These are phyloP conservation scores for Parnassius mnemosyne DNA, from an alignment of 2,888 invertebrate species.

Conservation along the genomic window DNA sequence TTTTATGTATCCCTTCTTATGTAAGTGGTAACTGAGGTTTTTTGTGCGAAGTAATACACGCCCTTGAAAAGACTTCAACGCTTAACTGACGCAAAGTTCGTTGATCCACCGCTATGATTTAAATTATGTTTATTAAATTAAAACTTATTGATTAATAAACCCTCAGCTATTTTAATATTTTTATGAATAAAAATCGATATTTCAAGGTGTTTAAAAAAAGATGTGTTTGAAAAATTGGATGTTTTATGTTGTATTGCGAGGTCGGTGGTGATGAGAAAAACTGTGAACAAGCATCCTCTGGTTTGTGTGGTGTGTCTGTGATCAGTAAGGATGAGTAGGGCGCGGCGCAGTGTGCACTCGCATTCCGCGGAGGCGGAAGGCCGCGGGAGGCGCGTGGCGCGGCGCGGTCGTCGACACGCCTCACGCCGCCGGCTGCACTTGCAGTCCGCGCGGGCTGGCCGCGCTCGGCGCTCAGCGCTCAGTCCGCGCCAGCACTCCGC, in stretches of 20 bases:
- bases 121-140: conserved; percentile 18
- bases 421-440: conserved; percentile 50
- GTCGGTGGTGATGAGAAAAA: too few species aligned
- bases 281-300: too few species aligned
- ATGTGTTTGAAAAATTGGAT: too few species aligned
- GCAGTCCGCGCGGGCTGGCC: conserved; percentile 40
- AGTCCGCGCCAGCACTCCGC: conserved; percentile 67
- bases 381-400: conserved; percentile 33
- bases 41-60: conserved; percentile 57
- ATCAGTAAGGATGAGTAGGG: conserved; percentile 17
- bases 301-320: background rate
- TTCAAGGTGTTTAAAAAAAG: too few species aligned
- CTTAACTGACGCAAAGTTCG: conserved; percentile 62
- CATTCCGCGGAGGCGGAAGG: conserved; percentile 40
- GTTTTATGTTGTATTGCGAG: too few species aligned
- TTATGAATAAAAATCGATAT: too few species aligned
- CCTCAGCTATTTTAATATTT: too few species aligned
- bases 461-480: conserved; percentile 38
- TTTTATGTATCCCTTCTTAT: conserved; percentile 30
- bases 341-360: conserved; percentile 14
- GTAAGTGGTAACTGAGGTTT: conserved; percentile 39
- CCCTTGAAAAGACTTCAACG: conserved; percentile 78
- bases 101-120: conserved; percentile 46
- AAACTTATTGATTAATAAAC: background rate
- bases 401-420: conserved; percentile 40